A percentile compares a stretch with the other conserved stretches of the same genome.
phyloP scores from a whole-genome alignment of 2,113 vertebrate genomes.

The Anthoscopus minutus region DNA sequence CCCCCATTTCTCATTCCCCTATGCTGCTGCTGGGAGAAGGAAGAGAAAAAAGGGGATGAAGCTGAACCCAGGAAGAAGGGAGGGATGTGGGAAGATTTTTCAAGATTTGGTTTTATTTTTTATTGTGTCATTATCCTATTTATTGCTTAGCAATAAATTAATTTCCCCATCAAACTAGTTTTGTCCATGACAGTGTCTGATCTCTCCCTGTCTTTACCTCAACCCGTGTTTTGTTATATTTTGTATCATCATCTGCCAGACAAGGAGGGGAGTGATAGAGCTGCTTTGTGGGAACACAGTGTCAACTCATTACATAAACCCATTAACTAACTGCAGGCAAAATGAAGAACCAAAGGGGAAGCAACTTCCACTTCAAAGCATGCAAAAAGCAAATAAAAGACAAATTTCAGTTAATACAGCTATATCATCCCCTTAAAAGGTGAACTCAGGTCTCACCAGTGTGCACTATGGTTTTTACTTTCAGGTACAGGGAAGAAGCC shows the following conservation, averaged over 20 bases:
- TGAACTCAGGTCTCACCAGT: neutral
- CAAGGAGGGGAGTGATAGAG: neutral
- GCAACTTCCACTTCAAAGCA: neutral
- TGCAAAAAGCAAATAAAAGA: neutral
- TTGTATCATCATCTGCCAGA: neutral
- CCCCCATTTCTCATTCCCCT: fast-evolving
- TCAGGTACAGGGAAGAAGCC: neutral
- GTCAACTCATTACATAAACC: neutral
- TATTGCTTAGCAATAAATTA: neutral
- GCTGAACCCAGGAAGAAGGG: neutral
- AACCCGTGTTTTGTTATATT: neutral
- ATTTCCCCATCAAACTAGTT: neutral
- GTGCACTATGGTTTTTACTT: neutral
- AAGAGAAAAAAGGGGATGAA: neutral
- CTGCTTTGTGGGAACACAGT: neutral
- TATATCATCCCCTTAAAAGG: fast-evolving
- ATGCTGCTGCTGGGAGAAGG: fast-evolving
- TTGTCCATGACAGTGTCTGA: neutral
- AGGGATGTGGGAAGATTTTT: neutral
- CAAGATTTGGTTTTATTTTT: neutral
- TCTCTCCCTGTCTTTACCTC: neutral
- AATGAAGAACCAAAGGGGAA: neutral
- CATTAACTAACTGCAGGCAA: neutral
- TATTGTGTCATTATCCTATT: neutral
- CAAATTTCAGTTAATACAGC: neutral